A percentile compares a stretch with the other conserved stretches of the same genome.
Evolutionary conservation across 2,888 invertebrate genomes (phyloP).

Genomic region (Folsomia manolachei): DNA sequence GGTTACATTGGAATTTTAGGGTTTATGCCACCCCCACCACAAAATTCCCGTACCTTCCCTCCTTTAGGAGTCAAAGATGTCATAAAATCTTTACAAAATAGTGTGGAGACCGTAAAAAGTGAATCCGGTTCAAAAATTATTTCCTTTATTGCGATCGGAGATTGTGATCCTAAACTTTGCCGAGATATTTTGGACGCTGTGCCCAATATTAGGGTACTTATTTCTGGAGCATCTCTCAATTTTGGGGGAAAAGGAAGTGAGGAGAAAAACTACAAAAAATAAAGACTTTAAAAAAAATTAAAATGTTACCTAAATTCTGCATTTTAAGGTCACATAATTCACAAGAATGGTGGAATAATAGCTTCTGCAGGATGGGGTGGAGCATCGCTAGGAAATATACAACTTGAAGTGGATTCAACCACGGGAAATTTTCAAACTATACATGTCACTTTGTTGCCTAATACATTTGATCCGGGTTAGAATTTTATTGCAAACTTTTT

Average conservation of each 20-base stretch:
- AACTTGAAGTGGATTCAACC: background rate
- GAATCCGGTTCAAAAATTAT: background rate
- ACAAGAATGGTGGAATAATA: background rate
- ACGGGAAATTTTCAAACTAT: background rate
- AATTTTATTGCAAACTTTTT: no score
- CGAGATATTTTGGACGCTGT: background rate
- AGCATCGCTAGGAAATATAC: background rate
- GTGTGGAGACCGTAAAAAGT: background rate
- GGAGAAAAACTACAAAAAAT: no score
- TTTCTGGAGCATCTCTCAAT: background rate
- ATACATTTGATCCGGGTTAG: background rate
- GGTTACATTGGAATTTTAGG: background rate
- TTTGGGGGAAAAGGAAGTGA: background rate
- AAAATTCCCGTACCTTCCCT: no score
- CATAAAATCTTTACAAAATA: background rate
- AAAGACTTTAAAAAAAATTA: background rate
- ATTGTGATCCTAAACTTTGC: background rate
- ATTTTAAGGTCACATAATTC: background rate
- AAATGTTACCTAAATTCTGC: background rate
- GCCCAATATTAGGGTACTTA: background rate
- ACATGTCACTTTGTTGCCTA: background rate
- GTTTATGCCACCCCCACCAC: background rate
- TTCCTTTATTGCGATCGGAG: background rate
- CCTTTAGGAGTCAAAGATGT: background rate
- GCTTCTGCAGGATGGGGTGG: background rate